Conservation (phyloP, 2,888 invertebrate species). For the Proisotoma minuta region DNA sequence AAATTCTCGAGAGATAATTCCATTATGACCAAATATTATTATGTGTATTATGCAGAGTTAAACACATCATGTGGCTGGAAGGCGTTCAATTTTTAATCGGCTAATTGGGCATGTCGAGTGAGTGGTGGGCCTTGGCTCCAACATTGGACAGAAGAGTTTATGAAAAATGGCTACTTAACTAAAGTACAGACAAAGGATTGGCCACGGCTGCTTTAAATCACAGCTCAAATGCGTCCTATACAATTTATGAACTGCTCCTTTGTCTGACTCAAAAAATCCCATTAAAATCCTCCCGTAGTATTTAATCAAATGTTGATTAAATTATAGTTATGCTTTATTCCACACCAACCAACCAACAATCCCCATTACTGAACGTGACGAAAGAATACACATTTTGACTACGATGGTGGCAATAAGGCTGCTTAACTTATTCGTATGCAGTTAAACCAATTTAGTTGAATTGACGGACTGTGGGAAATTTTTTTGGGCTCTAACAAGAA, state of each 20-base stretch:
- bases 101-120: constrained; percentile 9
- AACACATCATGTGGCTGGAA: neutral
- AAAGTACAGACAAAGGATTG: neutral
- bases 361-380: constrained; percentile 3
- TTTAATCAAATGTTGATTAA: neutral
- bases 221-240: neutral
- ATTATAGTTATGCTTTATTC: neutral
- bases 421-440: no score
- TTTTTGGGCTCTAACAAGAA: neutral
- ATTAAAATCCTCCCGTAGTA: neutral
- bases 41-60: neutral
- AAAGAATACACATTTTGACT: neutral
- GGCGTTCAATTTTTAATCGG: constrained; percentile 1
- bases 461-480: neutral
- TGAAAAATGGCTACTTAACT: neutral
- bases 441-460: neutral
- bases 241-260: neutral
- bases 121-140: constrained; percentile 6
- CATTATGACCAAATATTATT: neutral
- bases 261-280: neutral
- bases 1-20: neutral
- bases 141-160: constrained; percentile 1
- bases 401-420: no score
- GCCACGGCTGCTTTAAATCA: neutral
- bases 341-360: neutral